These are phyloP conservation scores for Cololabis saira DNA, from an alignment of 2,113 vertebrate species.

Conservation along the genomic window DNA sequence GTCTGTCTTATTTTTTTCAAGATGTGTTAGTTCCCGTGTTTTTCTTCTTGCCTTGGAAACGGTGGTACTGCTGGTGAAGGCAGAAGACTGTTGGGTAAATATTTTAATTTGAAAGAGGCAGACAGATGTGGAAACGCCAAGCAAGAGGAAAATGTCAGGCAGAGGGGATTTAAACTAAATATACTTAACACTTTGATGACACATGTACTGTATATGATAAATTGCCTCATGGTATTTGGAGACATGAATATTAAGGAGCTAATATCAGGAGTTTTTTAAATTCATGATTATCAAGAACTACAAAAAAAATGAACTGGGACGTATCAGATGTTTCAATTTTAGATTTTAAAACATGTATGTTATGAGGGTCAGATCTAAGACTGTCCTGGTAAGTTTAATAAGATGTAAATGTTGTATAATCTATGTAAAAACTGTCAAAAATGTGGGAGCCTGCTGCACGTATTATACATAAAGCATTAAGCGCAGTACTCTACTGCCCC, in stretches of 20 bases:
- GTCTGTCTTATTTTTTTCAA: conserved; percentile 8
- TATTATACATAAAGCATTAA: background rate
- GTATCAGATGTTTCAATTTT: too few species aligned
- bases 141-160: background rate
- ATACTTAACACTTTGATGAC: background rate
- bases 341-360: background rate
- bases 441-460: background rate
- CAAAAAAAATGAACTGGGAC: too few species aligned
- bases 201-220: background rate
- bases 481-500: conserved; percentile 47
- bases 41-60: background rate
- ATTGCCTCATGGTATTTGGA: background rate
- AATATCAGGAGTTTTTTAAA: too few species aligned
- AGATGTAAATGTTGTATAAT: conserved; percentile 9
- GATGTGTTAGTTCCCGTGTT: background rate
- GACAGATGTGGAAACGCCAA: background rate
- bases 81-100: conserved; percentile 2
- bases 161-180: background rate
- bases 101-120: conserved; percentile 1
- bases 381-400: background rate
- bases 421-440: background rate
- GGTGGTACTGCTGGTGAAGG: background rate
- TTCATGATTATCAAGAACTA: too few species aligned
- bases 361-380: background rate
- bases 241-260: background rate